Base-by-base conservation (phyloP, 2,113 vertebrate genomes). In the Anser brachyrhynchus region DNA sequence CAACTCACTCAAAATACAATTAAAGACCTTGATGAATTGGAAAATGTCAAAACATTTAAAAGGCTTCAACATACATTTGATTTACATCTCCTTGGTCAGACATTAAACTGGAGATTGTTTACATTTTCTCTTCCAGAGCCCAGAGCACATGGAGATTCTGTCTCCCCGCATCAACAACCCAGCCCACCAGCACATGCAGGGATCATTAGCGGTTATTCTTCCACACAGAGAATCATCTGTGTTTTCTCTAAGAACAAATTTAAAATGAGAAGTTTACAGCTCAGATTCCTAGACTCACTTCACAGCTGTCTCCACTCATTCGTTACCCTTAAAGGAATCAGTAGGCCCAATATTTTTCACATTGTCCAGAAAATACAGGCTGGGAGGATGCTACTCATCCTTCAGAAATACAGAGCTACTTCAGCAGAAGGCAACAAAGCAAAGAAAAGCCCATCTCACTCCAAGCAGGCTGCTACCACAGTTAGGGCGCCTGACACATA, bases 1-100 rank as follows among this genome's bases (percentile, higher is more conserved):
- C 91, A 97, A 98, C 95, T 97, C 97, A 96, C 96, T 98, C 97
- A 98, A 98, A 98, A 97, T 94, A 97, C 96, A 98, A 97, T 98
- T 98, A 98, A 97, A 97, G 96, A 94, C 96, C 96, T 97, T 98
- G 97, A 98, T 95, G 97, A 95, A 97, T 95, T 90, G 91, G 92
- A 90, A 93, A 93, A 86, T 79, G 97, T 97, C 97, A 97, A 97
- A 97, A 98, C 95, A 97, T 97, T 97, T 97, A 96, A 96, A 97
- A 97, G 95, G 84, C 94, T 97, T 96, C 96, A 93, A 57, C 76
- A 91, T 86, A 92, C 52, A 65, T 89, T 85, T 71, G 41, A 97
- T 97, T 98, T 97, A 96, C 59, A 76, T 14, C 89, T 91, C 95
- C 94, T 96, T 73, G 46, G 94, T 96, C 95, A 97, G 96, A 94